These are phyloP conservation scores for Castor canadensis DNA, from an alignment of 2,113 vertebrate species.

Conservation along the genomic window DNA sequence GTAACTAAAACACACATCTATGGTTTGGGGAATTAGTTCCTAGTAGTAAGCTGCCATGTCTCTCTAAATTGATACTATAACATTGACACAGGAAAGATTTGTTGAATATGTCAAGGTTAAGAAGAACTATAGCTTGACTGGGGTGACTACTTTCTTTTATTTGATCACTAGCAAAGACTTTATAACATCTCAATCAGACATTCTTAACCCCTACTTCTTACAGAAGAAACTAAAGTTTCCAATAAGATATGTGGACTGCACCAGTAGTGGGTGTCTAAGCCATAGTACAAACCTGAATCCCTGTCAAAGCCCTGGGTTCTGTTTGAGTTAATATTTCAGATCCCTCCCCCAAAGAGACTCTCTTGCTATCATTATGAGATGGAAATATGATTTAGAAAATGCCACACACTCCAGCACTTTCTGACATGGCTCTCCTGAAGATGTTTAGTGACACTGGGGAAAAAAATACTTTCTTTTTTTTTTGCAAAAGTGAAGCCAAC, in stretches of 20 bases:
- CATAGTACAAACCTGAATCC: background rate
- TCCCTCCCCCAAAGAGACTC: background rate
- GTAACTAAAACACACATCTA: background rate
- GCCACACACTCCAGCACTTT: background rate
- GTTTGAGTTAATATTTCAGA: background rate
- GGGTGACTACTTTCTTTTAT: background rate
- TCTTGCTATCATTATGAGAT: background rate
- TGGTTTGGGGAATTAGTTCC: background rate
- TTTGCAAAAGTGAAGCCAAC: background rate
- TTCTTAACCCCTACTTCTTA: background rate
- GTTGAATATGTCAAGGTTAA: background rate
- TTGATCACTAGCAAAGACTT: background rate
- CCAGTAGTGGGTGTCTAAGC: background rate
- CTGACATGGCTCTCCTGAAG: background rate
- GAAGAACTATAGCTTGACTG: background rate
- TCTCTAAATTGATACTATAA: background rate
- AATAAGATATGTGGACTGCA: background rate
- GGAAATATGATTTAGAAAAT: slow-evolving; percentile 36
- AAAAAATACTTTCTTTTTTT: background rate
- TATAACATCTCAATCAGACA: background rate
- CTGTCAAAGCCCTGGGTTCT: background rate
- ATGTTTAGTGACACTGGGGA: background rate
- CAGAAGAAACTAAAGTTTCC: background rate
- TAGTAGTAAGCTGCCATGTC: background rate
- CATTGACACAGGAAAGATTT: background rate